A percentile compares a stretch with the other conserved stretches of the same genome.
Conservation (phyloP, 2,113 vertebrate genomes). For the Onychostoma macrolepis region DNA sequence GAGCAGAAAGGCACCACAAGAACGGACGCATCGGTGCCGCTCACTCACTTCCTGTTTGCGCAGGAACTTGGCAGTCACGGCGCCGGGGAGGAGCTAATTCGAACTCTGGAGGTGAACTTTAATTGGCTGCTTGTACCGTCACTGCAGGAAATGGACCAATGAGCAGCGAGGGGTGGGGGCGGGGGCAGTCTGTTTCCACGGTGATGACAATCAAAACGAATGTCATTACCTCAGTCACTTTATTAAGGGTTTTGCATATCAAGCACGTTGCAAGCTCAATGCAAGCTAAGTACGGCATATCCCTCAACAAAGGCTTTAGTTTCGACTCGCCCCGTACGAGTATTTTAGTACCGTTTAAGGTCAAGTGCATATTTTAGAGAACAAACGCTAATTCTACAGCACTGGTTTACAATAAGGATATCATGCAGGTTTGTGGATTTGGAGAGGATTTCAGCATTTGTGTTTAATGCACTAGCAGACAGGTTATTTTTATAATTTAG, state of each 20-base stretch:
- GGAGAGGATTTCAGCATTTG: slow-evolving; percentile 82
- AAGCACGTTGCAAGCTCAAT: slow-evolving; percentile 78
- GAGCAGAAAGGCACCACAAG: slow-evolving; percentile 83
- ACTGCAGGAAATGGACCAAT: slow-evolving; percentile 62
- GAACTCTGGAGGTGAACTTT: slow-evolving; percentile 44
- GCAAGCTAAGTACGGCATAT: slow-evolving; percentile 77
- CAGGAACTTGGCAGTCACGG: slow-evolving; percentile 41
- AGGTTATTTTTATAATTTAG: slow-evolving; percentile 88
- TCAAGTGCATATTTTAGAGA: slow-evolving; percentile 66
- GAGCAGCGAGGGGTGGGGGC: slow-evolving; percentile 52
- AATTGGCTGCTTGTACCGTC: slow-evolving; percentile 61
- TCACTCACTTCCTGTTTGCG: slow-evolving; percentile 55
- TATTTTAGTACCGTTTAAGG: slow-evolving; percentile 55
- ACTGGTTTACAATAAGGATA: slow-evolving; percentile 75
- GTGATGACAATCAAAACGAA: slow-evolving; percentile 88
- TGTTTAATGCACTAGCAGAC: slow-evolving; percentile 88
- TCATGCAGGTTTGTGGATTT: slow-evolving; percentile 77
- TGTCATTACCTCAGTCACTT: slow-evolving; percentile 91
- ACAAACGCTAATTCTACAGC: slow-evolving; percentile 61
- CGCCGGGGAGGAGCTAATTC: neutral
- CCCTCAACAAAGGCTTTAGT: slow-evolving; percentile 65
- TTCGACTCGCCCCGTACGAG: slow-evolving; percentile 45
- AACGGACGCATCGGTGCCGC: slow-evolving; percentile 67
- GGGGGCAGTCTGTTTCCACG: slow-evolving; percentile 64
- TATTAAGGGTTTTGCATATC: slow-evolving; percentile 85